Evolutionary conservation across 1,140 invertebrate species (phyloP).

Genomic region (Euwallacea fornicatus): DNA sequence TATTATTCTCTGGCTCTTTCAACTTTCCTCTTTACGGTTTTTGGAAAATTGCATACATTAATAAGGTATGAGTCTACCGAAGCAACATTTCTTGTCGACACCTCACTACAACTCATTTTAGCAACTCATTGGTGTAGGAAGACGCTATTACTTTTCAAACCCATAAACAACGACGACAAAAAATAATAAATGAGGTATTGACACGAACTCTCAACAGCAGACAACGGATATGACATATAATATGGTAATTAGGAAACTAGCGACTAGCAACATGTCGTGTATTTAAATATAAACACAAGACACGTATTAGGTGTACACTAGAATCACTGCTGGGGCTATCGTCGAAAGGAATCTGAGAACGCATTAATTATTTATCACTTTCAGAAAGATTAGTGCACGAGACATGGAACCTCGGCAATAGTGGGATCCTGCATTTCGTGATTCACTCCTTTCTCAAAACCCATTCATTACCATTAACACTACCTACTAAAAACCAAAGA

Average conservation of each 20-base stretch:
- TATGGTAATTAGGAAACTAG: conserved; percentile 30
- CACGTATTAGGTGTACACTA: conserved; percentile 29
- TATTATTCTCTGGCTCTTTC: no score
- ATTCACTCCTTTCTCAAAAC: no score
- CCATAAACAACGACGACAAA: conserved; percentile 20
- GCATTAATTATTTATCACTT: conserved; percentile 31
- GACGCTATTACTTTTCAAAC: conserved; percentile 17
- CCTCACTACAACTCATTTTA: conserved; percentile 1
- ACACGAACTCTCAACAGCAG: conserved; percentile 29
- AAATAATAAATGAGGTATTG: conserved; percentile 32
- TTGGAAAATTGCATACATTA: no score
- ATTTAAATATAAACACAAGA: conserved; percentile 32
- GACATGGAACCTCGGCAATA: no score
- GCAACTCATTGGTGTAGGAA: conserved; percentile 20
- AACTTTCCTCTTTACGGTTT: no score
- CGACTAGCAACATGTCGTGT: conserved; percentile 20
- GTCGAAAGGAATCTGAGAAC: conserved; percentile 23
- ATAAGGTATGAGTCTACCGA: no score
- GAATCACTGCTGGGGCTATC: conserved; percentile 28
- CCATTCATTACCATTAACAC: no score
- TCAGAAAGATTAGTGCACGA: background rate
- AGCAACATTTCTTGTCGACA: no score
- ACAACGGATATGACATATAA: conserved; percentile 33
- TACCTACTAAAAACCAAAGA: no score
- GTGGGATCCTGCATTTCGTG: no score